Conservation (phyloP, 2,113 vertebrate genomes). For the Callocephalon fimbriatum region DNA sequence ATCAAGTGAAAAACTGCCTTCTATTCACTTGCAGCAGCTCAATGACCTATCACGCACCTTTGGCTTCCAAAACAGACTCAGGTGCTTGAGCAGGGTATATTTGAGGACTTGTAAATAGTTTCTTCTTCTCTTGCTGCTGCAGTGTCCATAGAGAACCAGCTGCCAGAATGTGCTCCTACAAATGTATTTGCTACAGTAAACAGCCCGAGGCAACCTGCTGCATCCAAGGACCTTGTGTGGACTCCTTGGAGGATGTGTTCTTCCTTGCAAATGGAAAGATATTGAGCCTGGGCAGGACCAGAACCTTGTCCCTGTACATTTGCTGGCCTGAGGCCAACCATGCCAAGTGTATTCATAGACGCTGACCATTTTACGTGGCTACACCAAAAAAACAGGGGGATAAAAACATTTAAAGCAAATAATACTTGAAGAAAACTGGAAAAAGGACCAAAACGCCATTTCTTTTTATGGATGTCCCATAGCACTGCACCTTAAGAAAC, state of each 20-base stretch:
- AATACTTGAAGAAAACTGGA: background rate
- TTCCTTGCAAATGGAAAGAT: background rate
- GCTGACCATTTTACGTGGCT: rapidly evolving
- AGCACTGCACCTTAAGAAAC: background rate
- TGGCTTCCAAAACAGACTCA: background rate
- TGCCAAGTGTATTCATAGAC: background rate
- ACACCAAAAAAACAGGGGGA: rapidly evolving
- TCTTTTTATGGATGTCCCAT: background rate
- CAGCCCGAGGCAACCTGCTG: slow-evolving; percentile 1
- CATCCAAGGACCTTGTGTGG: background rate
- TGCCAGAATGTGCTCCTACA: background rate
- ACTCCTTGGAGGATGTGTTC: background rate
- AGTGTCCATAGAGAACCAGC: background rate
- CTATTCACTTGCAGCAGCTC: background rate
- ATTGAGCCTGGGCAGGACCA: background rate
- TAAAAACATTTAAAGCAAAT: background rate
- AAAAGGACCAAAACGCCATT: background rate
- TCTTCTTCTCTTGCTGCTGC: background rate
- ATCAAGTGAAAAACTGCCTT: background rate
- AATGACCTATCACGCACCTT: background rate
- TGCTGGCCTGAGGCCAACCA: background rate
- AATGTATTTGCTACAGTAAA: slow-evolving; percentile 11
- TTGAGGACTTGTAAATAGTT: background rate
- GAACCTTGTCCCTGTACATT: background rate
- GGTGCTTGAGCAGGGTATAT: background rate